These are phyloP conservation scores for Pemphigus obesinymphae DNA, from an alignment of 1,140 invertebrate genomes.

Conservation along the genomic window DNA sequence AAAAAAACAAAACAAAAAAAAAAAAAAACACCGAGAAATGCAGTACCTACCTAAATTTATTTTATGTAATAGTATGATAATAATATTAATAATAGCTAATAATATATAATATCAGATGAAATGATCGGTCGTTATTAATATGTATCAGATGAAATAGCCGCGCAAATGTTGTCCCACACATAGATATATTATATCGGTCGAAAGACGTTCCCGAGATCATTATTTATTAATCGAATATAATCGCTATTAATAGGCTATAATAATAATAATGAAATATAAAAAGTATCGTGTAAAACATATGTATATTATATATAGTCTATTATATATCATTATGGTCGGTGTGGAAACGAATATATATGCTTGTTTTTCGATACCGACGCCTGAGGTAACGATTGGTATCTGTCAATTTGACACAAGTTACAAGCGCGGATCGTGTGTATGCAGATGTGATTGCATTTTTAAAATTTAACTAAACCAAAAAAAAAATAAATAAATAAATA, in stretches of 20 bases:
- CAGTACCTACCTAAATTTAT: neutral
- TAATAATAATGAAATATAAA: conserved; percentile 7
- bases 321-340: neutral
- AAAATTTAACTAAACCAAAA: no score
- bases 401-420: conserved; percentile 15
- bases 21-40: no score
- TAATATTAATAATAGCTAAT: no score
- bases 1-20: no score
- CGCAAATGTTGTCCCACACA: neutral
- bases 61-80: neutral
- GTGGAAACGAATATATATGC: neutral
- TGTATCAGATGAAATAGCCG: neutral
- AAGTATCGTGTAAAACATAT: no score
- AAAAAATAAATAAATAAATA: no score
- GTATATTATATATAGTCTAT: neutral
- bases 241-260: neutral
- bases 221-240: conserved; percentile 13
- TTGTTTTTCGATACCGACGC: conserved; percentile 17
- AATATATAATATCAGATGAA: neutral
- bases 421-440: neutral
- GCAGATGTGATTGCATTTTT: neutral
- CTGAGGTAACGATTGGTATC: neutral
- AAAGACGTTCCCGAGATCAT: neutral
- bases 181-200: neutral
- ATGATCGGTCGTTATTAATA: neutral